A percentile compares a stretch with the other conserved stretches of the same genome.
phyloP scores from a whole-genome alignment of 1,140 invertebrate genomes.

The Steinernema khuongi region DNA sequence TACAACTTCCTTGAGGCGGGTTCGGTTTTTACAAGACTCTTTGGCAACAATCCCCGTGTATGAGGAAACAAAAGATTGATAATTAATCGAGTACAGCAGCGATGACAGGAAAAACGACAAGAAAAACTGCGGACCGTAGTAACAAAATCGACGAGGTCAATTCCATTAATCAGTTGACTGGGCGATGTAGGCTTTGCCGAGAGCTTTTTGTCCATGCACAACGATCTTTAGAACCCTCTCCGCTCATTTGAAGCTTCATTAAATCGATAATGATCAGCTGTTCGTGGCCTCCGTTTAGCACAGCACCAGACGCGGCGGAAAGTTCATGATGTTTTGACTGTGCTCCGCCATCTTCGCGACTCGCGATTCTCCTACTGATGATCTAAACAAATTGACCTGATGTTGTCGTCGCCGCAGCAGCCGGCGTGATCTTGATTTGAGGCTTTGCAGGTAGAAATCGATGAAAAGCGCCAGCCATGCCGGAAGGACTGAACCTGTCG shows the following conservation, averaged over 20 bases:
- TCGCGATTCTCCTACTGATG: too few species aligned
- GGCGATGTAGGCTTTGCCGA: too few species aligned
- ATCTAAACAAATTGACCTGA: too few species aligned
- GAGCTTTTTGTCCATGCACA: background rate
- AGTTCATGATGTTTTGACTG: constrained; percentile 11
- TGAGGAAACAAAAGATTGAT: background rate
- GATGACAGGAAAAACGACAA: background rate
- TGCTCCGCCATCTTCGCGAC: background rate
- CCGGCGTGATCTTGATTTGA: too few species aligned
- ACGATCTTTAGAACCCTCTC: background rate
- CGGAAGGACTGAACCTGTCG: background rate
- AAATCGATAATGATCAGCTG: constrained; percentile 10
- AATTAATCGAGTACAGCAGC: background rate
- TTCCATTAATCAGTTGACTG: background rate
- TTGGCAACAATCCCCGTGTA: constrained; percentile 8
- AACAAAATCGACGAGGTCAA: constrained; percentile 6
- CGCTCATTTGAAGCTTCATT: background rate
- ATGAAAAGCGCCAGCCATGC: background rate
- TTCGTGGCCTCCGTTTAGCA: background rate
- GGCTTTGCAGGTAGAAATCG: background rate
- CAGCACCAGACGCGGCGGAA: background rate
- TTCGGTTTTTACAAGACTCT: background rate
- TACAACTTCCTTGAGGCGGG: too few species aligned
- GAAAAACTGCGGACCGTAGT: background rate
- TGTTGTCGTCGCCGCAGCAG: too few species aligned